Evolutionary conservation across 1,140 invertebrate genomes (phyloP).

Genomic region (Ips nitidus): DNA sequence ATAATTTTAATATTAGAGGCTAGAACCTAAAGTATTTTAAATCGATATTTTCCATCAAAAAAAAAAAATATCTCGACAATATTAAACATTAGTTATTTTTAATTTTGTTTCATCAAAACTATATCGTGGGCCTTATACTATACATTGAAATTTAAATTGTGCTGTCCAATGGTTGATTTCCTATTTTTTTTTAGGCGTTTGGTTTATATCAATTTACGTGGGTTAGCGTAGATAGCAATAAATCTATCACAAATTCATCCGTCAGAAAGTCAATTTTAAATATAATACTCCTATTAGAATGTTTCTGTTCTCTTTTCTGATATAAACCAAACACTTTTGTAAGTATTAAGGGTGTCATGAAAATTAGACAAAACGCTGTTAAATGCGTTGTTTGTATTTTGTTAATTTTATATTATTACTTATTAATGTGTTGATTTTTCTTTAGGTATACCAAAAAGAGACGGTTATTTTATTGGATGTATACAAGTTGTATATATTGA

Average conservation of each 20-base stretch:
- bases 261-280: slow-evolving; percentile 23
- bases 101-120: slow-evolving; percentile 54
- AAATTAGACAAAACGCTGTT: neutral
- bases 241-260: slow-evolving; percentile 9
- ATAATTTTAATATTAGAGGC: slow-evolving; percentile 36
- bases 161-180: slow-evolving; percentile 53
- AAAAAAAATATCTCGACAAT: slow-evolving; percentile 55
- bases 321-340: slow-evolving; percentile 8
- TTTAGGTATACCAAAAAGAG: slow-evolving; percentile 48
- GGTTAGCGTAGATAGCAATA: neutral
- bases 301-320: neutral
- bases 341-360: slow-evolving; percentile 22
- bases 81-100: slow-evolving; percentile 50
- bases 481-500: slow-evolving; percentile 54
- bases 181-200: slow-evolving; percentile 10
- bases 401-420: slow-evolving; percentile 18
- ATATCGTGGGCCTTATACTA: slow-evolving; percentile 57
- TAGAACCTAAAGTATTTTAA: slow-evolving; percentile 26
- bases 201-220: slow-evolving; percentile 5
- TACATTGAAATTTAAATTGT: slow-evolving; percentile 55
- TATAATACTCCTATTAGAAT: neutral
- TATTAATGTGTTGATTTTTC: slow-evolving; percentile 34
- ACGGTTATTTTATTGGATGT: slow-evolving; percentile 52
- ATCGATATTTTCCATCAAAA: slow-evolving; percentile 47
- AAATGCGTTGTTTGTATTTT: slow-evolving; percentile 43